Evolutionary conservation across 2,888 invertebrate species (phyloP).

Genomic region (Coelinius sp.): DNA sequence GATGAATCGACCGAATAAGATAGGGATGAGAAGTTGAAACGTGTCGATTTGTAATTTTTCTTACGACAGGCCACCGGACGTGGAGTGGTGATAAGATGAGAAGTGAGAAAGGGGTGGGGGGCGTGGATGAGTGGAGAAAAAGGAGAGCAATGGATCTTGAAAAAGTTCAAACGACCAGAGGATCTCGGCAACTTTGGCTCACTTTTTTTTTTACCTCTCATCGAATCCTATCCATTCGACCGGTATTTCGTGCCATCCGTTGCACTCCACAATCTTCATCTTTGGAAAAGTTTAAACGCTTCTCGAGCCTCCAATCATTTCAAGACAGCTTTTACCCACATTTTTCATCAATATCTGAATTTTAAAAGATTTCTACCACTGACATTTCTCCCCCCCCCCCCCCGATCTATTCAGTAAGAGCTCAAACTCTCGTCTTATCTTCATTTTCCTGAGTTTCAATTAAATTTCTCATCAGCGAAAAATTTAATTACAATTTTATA

Average conservation of each 20-base stretch:
- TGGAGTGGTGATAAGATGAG: conserved; percentile 23
- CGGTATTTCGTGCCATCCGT: conserved; percentile 7
- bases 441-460: conserved; percentile 2
- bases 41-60: conserved; percentile 35
- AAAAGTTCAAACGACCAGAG: conserved; percentile 28
- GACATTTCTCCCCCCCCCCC: background rate
- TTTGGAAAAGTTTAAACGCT: conserved; percentile 22
- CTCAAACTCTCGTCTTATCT: background rate
- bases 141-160: conserved; percentile 13
- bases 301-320: background rate
- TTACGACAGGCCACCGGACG: conserved; percentile 19
- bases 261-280: conserved; percentile 14
- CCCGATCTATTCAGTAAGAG: background rate
- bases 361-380: background rate
- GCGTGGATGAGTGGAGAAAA: conserved; percentile 9
- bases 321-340: background rate
- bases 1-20: background rate
- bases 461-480: background rate
- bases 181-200: background rate
- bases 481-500: no score
- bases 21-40: conserved; percentile 23
- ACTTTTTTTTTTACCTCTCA: background rate
- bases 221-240: conserved; percentile 4
- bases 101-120: background rate
- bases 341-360: conserved; percentile 17